Evolutionary conservation across 2,113 vertebrate genomes (phyloP).

Genomic region (Perognathus longimembris): DNA sequence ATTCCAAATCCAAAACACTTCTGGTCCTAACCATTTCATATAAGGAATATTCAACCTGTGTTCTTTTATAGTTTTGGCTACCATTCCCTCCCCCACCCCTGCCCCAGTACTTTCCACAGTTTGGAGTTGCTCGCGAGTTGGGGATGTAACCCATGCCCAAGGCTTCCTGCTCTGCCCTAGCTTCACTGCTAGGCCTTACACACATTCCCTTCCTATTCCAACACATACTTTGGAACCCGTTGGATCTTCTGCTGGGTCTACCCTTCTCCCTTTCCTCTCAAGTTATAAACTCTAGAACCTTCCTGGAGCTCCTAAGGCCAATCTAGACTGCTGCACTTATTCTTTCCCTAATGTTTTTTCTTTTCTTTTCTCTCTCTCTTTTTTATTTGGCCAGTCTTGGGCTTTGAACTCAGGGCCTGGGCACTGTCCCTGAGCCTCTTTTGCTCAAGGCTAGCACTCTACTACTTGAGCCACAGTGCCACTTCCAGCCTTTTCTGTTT

Average conservation of each 20-base stretch:
- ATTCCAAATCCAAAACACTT: not conserved
- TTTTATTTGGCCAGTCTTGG: too few relatives aligned
- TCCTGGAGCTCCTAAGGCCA: not conserved
- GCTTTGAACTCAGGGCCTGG: too few relatives aligned
- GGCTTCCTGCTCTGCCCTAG: not conserved
- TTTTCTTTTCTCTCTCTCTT: too few relatives aligned
- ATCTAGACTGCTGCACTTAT: not conserved
- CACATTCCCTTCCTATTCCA: fast-evolving
- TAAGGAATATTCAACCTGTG: not conserved
- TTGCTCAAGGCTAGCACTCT: too few relatives aligned
- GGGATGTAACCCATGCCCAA: not conserved
- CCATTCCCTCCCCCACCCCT: not conserved
- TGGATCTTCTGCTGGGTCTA: not conserved
- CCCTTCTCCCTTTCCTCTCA: not conserved
- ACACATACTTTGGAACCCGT: not conserved
- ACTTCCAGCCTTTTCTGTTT: too few relatives aligned
- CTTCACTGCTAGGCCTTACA: too few relatives aligned
- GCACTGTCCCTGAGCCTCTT: too few relatives aligned
- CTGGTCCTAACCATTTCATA: not conserved
- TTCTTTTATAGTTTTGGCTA: not conserved
- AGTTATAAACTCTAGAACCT: not conserved
- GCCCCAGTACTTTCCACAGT: not conserved
- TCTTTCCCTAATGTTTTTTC: not conserved
- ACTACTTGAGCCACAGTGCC: too few relatives aligned
- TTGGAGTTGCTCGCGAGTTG: too few relatives aligned